Base-by-base conservation (phyloP, 53 echinoderm and acorn worm species). In the Holothuria scabra region DNA sequence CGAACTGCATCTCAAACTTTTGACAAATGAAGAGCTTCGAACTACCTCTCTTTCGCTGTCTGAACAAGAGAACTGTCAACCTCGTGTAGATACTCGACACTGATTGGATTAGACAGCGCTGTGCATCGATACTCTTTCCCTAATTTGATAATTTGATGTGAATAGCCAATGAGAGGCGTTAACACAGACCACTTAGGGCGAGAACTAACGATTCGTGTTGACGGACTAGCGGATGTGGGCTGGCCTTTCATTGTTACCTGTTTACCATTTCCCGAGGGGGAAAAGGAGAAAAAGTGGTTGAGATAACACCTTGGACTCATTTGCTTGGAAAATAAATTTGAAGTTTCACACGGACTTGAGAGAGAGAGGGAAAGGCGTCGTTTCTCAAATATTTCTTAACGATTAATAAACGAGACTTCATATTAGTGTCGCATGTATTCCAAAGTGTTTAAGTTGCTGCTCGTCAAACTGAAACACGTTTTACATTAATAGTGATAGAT, bases 111-210 rank as follows among this genome's bases (percentile, higher is more conserved):
- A 78, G 78, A 78, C 78, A 78, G 78, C 56, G 16, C 56, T 59
- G 57, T 56, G 32, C 78, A 78, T 78, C 32, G 78, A 78, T 78
- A 78, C 78, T 55, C 58, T 56, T 20, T 49, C 78, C 58, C 57
- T 78, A 78, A 78, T 78, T 78, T 55, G 78, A 78, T 78, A 78
- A 78, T 78, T 57, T 30, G 78, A 56, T 58, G 59, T 78, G 78
- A 78, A 78, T 78, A 78, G 78, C 78, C 78, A 58, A 78, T 58
- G 59, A 58, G 78, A 78, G 78, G 78, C 78, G 78, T 78, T 56
- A 78, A 78, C 78, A 28, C 32, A 57, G 78, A 58, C 78, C 78
- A 78, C 78, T 78, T 78, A 78, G 78, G 59, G 78, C 58, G 78
- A 78, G 78, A 78, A 30, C 56, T 78, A 78, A 78, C 78, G 78